Evolutionary conservation across 2,113 vertebrate genomes (phyloP).

Genomic region (Varanus komodoensis): DNA sequence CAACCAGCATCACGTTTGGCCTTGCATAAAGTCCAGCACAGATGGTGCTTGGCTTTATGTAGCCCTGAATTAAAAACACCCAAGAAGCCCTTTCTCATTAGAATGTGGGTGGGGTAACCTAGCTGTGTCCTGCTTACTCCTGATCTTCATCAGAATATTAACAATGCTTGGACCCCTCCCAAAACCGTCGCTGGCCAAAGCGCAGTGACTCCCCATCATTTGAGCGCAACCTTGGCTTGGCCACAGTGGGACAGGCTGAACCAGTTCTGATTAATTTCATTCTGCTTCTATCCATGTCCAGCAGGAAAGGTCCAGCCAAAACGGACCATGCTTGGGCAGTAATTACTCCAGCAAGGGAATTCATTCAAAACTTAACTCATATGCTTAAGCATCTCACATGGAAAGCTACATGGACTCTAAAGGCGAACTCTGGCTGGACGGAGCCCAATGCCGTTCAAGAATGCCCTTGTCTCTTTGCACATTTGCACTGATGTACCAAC

Average conservation of each 20-base stretch:
- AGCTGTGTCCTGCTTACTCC: conserved; percentile 46
- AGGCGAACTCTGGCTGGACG: neutral
- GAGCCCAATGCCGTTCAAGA: conserved; percentile 62
- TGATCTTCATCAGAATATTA: conserved; percentile 72
- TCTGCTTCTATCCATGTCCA: conserved; percentile 36
- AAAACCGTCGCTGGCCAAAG: conserved; percentile 63
- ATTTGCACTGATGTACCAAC: conserved; percentile 61
- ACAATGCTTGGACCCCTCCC: conserved; percentile 56
- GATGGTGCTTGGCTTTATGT: neutral
- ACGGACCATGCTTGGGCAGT: neutral
- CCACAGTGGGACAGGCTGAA: conserved; percentile 54
- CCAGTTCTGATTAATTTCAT: conserved; percentile 48
- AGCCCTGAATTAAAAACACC: neutral
- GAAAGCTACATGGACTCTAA: neutral
- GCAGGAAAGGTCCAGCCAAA: neutral
- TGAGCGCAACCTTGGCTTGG: conserved; percentile 30
- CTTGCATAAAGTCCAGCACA: neutral
- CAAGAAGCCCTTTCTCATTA: conserved; percentile 33
- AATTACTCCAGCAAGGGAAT: neutral
- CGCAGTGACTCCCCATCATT: conserved; percentile 39
- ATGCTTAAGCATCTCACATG: neutral
- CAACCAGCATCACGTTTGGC: neutral
- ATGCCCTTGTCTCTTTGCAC: conserved; percentile 47
- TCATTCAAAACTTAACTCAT: neutral
- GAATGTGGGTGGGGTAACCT: conserved; percentile 53